Evolutionary conservation across 2,797 vertebrate genomes (phyloP).

Genomic region (Enteromius viviparus): DNA sequence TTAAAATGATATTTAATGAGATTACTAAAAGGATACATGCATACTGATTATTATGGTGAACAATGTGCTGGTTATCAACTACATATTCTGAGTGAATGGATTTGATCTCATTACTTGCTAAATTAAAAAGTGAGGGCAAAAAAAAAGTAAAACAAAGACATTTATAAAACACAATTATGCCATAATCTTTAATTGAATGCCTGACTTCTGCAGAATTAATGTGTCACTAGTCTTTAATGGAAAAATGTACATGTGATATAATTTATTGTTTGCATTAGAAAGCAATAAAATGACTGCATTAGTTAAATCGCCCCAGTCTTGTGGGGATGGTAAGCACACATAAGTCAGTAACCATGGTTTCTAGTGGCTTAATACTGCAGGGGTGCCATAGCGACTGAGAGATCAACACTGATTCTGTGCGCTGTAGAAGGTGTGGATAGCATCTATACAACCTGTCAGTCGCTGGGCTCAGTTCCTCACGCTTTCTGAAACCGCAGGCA

Average conservation of each 20-base stretch:
- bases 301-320: slow-evolving; percentile 24
- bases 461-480: slow-evolving; percentile 21
- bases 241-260: slow-evolving; percentile 16
- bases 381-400: slow-evolving; percentile 54
- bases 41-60: background rate
- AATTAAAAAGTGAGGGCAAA: background rate
- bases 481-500: slow-evolving; percentile 25
- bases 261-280: slow-evolving; percentile 33
- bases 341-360: slow-evolving; percentile 60
- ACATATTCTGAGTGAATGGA: background rate
- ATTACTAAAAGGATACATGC: background rate
- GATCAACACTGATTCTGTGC: slow-evolving; percentile 31
- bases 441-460: slow-evolving; percentile 57
- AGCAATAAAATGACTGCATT: slow-evolving; percentile 13
- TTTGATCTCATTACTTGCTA: background rate
- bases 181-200: background rate
- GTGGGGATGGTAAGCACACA: slow-evolving; percentile 32
- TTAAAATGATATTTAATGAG: background rate
- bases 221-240: slow-evolving; percentile 14
- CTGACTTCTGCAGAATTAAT: background rate
- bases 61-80: background rate
- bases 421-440: slow-evolving; percentile 52
- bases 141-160: background rate
- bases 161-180: background rate
- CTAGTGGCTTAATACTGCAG: slow-evolving; percentile 49